Percentiles rank a stretch among this genome's conserved stretches.
phyloP scores from a whole-genome alignment of 1,140 invertebrate species.

The Pogonomyrmex barbatus region DNA sequence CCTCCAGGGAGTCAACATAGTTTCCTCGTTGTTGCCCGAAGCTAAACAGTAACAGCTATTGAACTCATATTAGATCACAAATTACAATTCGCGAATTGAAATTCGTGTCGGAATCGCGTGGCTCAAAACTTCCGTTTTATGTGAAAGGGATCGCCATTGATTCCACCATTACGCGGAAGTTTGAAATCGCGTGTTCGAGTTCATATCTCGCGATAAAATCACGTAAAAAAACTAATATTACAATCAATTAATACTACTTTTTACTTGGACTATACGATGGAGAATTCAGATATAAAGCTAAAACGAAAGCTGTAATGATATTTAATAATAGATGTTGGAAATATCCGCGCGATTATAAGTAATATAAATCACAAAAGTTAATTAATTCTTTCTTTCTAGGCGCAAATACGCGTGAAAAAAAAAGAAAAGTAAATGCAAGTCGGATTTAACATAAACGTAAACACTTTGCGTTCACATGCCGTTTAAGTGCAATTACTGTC shows the following conservation, averaged over 20 bases:
- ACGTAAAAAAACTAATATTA: neutral
- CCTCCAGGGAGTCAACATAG: neutral
- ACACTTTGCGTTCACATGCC: constrained; percentile 21
- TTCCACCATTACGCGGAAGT: constrained; percentile 25
- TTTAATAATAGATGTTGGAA: neutral
- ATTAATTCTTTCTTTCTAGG: neutral
- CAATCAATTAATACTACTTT: constrained; percentile 5
- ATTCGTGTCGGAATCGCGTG: neutral
- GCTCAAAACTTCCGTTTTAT: constrained; percentile 32
- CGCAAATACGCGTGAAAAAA: neutral
- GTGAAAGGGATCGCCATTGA: constrained; percentile 19
- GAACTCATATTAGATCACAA: neutral
- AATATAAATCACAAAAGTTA: constrained; percentile 5
- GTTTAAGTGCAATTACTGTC: constrained; percentile 42
- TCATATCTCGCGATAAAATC: constrained; percentile 27
- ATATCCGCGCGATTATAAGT: neutral
- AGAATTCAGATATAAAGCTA: neutral
- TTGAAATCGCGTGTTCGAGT: constrained; percentile 14
- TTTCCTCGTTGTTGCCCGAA: neutral
- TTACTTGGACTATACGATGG: neutral
- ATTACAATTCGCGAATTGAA: constrained; percentile 20
- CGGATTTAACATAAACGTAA: neutral
- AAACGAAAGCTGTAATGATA: constrained; percentile 1
- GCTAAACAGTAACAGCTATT: neutral
- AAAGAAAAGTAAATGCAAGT: neutral